Evolutionary conservation across 2,797 vertebrate species (phyloP), one percentile per base, ranked within the genome.

Genomic region (Myotis planiceps): DNA sequence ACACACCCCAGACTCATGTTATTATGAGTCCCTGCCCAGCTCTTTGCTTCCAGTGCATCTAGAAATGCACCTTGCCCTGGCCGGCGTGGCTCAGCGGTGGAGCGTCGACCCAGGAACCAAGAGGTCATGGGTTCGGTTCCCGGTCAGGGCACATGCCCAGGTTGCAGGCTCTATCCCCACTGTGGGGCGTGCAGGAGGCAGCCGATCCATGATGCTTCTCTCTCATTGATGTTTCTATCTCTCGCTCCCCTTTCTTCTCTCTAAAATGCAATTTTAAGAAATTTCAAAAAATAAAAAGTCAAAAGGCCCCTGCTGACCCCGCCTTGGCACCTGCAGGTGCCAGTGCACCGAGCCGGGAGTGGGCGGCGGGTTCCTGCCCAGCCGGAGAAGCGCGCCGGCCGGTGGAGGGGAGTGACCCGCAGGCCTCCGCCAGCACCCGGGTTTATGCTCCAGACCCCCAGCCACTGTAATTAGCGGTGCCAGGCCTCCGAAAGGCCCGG

Each of bases 401-500:
- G 32, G 66, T 63, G 9, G 68, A 37, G 23, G 6, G 37, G 94
- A 78, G 80, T 95, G 97, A 96, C 95, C 90, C 82, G 63, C 96
- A 90, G 94, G 66, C 65, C 95, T 15, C 92, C 87, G 51, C 85
- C 72, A 63, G 87, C 29, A 58, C 78, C 76, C 53, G 1, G 47
- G 58, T 96, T 98, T 97, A 78, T 78, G 25, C 97, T 96, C 95
- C 96, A 98, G 98, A 98, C 98, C 98, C 98, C 98, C 98, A 97
- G 97, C 96, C 98, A 96, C 97, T 88, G 68, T 96, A 98, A 98
- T 97, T 98, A 97, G 90, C 91, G 96, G 95, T 94, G 93, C 55
- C 60, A 66, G 92, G 95, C 97, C 97, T 95, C 97, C 68, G 98
- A 97, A 97, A 97, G 97, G 97, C 97, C 93, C 96, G 96, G 94